Conservation (phyloP, 2,888 invertebrate genomes). For the Apodemia duryi region DNA sequence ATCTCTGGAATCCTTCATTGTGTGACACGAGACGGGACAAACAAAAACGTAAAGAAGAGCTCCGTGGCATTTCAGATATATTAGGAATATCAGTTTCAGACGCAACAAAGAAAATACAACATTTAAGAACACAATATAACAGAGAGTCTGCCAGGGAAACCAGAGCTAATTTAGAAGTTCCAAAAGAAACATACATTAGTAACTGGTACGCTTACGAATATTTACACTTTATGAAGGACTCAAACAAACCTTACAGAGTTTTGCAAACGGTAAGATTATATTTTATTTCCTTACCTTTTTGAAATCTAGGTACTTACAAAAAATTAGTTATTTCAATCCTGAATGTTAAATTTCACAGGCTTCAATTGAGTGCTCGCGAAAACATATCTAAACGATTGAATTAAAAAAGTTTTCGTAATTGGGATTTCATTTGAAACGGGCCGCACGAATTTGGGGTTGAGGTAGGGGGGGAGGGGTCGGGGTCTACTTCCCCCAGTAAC, state of each 20-base stretch:
- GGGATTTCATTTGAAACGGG: too few species aligned
- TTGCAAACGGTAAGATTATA: conserved; percentile 52
- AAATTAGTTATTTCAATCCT: too few species aligned
- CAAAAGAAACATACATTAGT: conserved; percentile 72
- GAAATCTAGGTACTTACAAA: too few species aligned
- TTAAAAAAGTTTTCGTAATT: too few species aligned
- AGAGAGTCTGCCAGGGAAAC: conserved; percentile 78
- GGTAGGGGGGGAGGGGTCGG: too few species aligned
- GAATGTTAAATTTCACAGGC: too few species aligned
- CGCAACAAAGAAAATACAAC: conserved; percentile 80
- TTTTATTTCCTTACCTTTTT: background rate
- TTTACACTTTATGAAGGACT: conserved; percentile 79
- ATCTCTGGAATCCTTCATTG: conserved; percentile 63
- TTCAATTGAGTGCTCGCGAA: too few species aligned
- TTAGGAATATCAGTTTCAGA: conserved; percentile 64
- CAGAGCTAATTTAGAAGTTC: conserved; percentile 67
- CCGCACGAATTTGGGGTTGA: too few species aligned
- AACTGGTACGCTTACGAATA: conserved; percentile 80
- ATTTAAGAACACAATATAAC: conserved; percentile 80
- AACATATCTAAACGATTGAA: too few species aligned
- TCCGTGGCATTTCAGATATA: conserved; percentile 58
- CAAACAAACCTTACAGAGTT: conserved; percentile 66
- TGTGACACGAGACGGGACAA: conserved; percentile 66
- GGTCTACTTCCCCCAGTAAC: too few species aligned
- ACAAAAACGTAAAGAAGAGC: conserved; percentile 66